Conservation (phyloP, 2,888 invertebrate species). For the Kuschelorhynchus macadamiae region DNA sequence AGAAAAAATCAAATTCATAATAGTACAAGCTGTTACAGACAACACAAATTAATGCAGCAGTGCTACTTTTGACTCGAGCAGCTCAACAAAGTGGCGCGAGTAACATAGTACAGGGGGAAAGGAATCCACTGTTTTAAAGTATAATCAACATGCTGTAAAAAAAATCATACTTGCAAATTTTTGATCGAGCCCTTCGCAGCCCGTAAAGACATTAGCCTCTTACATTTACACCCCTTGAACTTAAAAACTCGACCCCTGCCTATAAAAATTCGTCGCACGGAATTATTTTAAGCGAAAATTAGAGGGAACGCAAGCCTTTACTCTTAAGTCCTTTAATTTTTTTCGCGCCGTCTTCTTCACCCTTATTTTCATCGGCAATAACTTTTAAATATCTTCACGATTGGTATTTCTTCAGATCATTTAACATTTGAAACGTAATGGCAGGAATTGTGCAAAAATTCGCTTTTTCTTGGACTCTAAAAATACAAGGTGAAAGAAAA, state of each 20-base stretch:
- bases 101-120: slow-evolving; percentile 54
- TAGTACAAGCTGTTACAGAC: slow-evolving; percentile 64
- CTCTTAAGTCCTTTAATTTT: slow-evolving; percentile 55
- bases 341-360: slow-evolving; percentile 20
- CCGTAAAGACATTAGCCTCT: slow-evolving; percentile 70
- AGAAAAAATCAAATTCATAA: slow-evolving; percentile 50
- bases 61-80: slow-evolving; percentile 66
- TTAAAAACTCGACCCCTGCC: slow-evolving; percentile 58
- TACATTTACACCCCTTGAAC: slow-evolving; percentile 64
- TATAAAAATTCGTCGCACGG: slow-evolving; percentile 64
- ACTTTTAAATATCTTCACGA: slow-evolving; percentile 41
- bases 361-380: slow-evolving; percentile 29
- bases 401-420: slow-evolving; percentile 21
- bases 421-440: not conserved
- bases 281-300: slow-evolving; percentile 69
- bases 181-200: slow-evolving; percentile 68
- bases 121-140: slow-evolving; percentile 68
- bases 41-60: slow-evolving; percentile 65
- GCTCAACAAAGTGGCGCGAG: slow-evolving; percentile 59
- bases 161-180: slow-evolving; percentile 70
- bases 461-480: too few relatives aligned
- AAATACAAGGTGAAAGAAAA: too few relatives aligned
- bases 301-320: slow-evolving; percentile 65
- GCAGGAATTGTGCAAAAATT: not conserved
- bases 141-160: slow-evolving; percentile 66